Conservation (phyloP, 1,140 invertebrate genomes). For the Thaumetopoea pityocampa region DNA sequence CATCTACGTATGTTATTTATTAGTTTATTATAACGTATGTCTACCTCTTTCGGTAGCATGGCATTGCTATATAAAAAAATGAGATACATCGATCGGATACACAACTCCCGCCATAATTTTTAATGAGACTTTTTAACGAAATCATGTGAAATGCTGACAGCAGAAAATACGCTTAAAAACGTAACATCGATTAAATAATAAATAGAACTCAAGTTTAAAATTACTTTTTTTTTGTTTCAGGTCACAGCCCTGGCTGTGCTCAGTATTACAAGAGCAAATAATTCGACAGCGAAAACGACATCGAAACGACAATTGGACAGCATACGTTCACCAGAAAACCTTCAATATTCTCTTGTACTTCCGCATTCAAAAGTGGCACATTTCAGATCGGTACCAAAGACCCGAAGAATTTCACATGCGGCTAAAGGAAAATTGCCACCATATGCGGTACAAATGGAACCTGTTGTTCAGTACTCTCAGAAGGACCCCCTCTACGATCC, state of each 20-base stretch:
- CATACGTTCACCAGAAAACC: slow-evolving; percentile 74
- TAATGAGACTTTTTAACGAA: no score
- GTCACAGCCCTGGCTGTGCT: slow-evolving; percentile 71
- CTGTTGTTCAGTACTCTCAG: slow-evolving; percentile 86
- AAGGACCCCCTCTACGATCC: slow-evolving; percentile 85
- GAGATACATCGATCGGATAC: no score
- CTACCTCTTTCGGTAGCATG: no score
- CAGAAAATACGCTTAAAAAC: slow-evolving; percentile 4
- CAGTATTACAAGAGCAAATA: slow-evolving; percentile 62
- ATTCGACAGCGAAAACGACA: slow-evolving; percentile 65
- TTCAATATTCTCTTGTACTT: slow-evolving; percentile 76
- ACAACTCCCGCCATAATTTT: no score
- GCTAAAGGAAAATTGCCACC: slow-evolving; percentile 76
- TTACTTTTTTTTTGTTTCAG: slow-evolving; percentile 56
- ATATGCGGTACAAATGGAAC: slow-evolving; percentile 88
- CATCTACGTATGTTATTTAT: no score
- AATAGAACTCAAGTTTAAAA: slow-evolving; percentile 6
- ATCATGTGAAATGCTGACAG: not conserved
- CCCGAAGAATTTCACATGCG: slow-evolving; percentile 71
- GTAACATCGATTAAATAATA: not conserved
- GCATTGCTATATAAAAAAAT: no score
- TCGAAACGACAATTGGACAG: slow-evolving; percentile 72
- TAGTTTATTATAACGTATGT: no score
- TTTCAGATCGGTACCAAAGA: slow-evolving; percentile 65
- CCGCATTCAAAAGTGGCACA: slow-evolving; percentile 72